phyloP scores from a whole-genome alignment of 2,888 invertebrate species.

The Harpalus rubripes region DNA sequence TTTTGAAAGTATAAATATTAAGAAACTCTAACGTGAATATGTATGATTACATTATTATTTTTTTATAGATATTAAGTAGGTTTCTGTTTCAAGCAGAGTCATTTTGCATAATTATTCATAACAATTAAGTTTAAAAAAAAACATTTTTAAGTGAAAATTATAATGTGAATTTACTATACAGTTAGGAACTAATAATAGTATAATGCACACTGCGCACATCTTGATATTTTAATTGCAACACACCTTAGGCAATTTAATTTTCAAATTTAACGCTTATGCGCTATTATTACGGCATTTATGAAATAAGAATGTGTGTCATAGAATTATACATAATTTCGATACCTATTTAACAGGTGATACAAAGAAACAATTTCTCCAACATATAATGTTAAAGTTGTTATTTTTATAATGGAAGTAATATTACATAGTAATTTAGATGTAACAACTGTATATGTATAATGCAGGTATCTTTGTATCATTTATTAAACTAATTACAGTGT shows the following conservation, averaged over 20 bases:
- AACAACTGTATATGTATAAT: not conserved
- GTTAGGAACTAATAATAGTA: constrained; percentile 12
- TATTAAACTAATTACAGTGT: not conserved
- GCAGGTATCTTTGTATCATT: not conserved
- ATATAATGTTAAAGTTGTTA: too few species aligned
- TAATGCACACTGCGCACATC: constrained; percentile 33
- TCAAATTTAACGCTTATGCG: constrained; percentile 9
- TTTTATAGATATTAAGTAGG: too few species aligned
- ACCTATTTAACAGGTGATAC: not conserved
- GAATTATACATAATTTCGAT: not conserved
- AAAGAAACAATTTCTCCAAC: not conserved
- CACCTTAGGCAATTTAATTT: constrained; percentile 41
- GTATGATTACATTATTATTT: too few species aligned
- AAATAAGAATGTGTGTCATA: constrained; percentile 24
- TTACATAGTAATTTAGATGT: too few species aligned
- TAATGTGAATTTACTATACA: constrained; percentile 16
- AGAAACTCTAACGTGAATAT: too few species aligned
- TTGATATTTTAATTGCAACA: constrained; percentile 34
- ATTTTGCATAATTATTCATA: not conserved
- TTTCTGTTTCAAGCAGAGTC: too few species aligned
- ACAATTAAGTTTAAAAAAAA: constrained; percentile 10
- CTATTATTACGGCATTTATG: constrained; percentile 8
- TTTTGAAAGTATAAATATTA: too few species aligned
- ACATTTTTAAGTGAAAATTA: constrained; percentile 8
- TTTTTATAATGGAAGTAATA: too few species aligned